Percentiles rank a stretch among this genome's conserved stretches.
Conservation (phyloP, 2,888 invertebrate species). For the Fragum whitleyi region DNA sequence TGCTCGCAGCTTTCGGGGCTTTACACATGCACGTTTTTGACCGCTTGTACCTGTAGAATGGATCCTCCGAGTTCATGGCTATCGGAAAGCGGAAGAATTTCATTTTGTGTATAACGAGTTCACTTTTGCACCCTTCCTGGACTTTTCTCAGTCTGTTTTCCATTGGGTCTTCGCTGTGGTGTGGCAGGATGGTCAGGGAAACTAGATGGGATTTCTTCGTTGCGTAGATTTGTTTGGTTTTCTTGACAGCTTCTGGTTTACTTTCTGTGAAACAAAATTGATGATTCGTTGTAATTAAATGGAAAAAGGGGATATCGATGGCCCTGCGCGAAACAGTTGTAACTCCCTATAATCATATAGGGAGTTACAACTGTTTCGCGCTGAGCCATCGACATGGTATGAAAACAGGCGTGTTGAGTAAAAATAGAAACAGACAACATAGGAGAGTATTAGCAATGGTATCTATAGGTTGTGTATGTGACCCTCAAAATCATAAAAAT, state of each 20-base stretch:
- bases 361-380: too few relatives aligned
- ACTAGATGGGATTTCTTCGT: too few relatives aligned
- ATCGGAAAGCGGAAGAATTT: conserved; percentile 5
- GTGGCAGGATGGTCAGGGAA: background rate
- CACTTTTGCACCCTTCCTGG: background rate
- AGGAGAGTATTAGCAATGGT: too few relatives aligned
- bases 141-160: background rate
- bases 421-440: too few relatives aligned
- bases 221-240: too few relatives aligned
- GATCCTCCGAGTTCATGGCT: background rate
- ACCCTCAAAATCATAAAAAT: too few relatives aligned
- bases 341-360: too few relatives aligned
- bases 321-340: too few relatives aligned
- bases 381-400: background rate
- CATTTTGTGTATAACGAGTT: background rate
- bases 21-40: conserved; percentile 37
- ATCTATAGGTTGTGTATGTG: too few relatives aligned
- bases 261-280: background rate
- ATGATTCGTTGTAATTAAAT: background rate
- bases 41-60: conserved; percentile 2
- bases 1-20: conserved; percentile 54
- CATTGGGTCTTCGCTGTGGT: background rate
- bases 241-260: background rate
- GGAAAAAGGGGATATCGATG: too few relatives aligned
- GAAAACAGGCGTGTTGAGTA: too few relatives aligned